These are phyloP conservation scores for Lepus europaeus DNA, from an alignment of 2,113 vertebrate genomes.

Conservation along the genomic window DNA sequence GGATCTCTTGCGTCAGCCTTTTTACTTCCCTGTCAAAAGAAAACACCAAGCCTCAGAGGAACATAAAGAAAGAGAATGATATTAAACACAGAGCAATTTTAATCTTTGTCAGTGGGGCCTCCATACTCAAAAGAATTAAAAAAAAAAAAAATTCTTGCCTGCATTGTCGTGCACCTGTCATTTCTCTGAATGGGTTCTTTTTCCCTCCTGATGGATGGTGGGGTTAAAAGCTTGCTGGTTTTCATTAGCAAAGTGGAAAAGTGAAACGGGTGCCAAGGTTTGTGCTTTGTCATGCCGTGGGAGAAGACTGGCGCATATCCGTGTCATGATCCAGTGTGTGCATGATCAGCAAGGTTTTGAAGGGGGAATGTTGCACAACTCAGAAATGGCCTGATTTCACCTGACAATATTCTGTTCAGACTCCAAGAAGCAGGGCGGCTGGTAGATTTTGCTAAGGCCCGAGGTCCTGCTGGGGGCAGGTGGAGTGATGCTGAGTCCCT, in stretches of 20 bases:
- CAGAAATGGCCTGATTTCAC: conserved; percentile 79
- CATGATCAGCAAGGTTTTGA: conserved; percentile 80
- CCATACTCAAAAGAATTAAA: neutral
- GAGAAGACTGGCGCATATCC: conserved; percentile 68
- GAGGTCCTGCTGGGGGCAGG: conserved; percentile 59
- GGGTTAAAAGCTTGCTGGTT: conserved; percentile 78
- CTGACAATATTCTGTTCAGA: conserved; percentile 70
- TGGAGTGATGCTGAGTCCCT: conserved; percentile 60
- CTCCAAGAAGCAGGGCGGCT: conserved; percentile 55
- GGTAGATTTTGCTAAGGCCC: conserved; percentile 46
- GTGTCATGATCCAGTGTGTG: conserved; percentile 80
- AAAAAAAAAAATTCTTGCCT: neutral
- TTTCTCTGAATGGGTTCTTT: conserved; percentile 58
- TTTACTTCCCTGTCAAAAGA: conserved; percentile 62
- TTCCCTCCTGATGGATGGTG: conserved; percentile 59
- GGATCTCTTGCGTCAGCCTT: conserved; percentile 10
- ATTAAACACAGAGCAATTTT: conserved; percentile 68
- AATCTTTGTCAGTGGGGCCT: neutral
- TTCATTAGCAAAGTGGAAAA: conserved; percentile 62
- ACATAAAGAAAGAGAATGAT: conserved; percentile 53
- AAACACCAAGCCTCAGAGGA: conserved; percentile 65
- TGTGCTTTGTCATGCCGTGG: conserved; percentile 81
- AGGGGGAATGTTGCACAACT: conserved; percentile 67
- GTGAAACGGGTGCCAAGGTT: conserved; percentile 53
- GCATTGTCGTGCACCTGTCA: conserved; percentile 55